Base-by-base conservation (phyloP, 2,113 vertebrate genomes). In the Paradoxurus hermaphroditus region DNA sequence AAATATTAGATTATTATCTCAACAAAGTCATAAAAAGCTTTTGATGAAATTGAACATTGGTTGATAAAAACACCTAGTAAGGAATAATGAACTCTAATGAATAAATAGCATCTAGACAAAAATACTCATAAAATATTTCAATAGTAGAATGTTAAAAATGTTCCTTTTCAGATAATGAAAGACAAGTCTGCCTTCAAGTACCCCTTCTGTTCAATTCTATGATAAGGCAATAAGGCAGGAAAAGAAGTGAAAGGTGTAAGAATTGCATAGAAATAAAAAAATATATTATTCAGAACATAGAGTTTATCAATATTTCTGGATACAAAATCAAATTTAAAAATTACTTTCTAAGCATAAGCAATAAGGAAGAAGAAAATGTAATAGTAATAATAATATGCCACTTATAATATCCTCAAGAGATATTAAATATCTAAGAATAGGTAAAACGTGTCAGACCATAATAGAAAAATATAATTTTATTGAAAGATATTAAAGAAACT, bases 321-420 rank as follows among this genome's bases (percentile, higher is more conserved):
- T 46, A 87, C 15, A 93, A 96, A 94, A 41, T 63, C 27, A 94
- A 67, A 63, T 67, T 79, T 29, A 65, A 77, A 93, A 93, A 63
- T 59, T 78, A 72, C 25, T 49, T 83, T 31, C 39, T 49, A 87
- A 83, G 77, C 19, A 49, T 1, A 62, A 49, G 15, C 19, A 82
- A 39, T 0, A 92, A 59, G 4, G 29, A 81, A 83, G 9, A 67
- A 73, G 15, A 77, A 67, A 95, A 90, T 90, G 56, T 34, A 51
- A 39, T n/a, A 81, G 44, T 34, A 59, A 39, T 29, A 75, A 44
- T 62, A 81, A 90, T 12, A 94, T 70, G 13, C 7, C 23, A n/a
- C 1, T 53, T 85, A 46, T n/a, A 90, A 16, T 59, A 73, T 41
- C 49, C 12, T 23, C 31, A 92, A 89, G 70, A 89, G 16, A 90